Conservation (phyloP, 2,888 invertebrate genomes). For the Drosophila quinaria region DNA sequence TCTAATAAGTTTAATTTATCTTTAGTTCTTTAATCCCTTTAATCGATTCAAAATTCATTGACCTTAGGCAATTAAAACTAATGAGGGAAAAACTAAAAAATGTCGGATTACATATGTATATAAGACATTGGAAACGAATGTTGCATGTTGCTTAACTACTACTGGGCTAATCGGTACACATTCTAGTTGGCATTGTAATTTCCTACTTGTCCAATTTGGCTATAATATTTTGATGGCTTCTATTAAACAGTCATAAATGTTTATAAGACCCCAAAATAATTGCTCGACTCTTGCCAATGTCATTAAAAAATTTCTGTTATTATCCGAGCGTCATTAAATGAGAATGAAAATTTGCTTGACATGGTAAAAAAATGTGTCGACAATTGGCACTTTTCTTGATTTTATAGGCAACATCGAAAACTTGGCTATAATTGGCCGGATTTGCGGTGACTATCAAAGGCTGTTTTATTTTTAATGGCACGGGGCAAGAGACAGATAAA, state of each 20-base stretch:
- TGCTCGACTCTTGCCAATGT: conserved; percentile 6
- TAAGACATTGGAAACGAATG: background rate
- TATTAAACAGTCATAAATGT: conserved; percentile 58
- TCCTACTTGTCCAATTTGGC: conserved; percentile 12
- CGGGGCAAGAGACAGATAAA: background rate
- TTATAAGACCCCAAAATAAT: conserved; percentile 29
- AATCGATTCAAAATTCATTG: background rate
- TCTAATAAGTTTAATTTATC: too few relatives aligned
- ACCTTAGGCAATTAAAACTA: background rate
- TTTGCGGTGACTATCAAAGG: conserved; percentile 20
- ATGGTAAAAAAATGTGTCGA: conserved; percentile 35
- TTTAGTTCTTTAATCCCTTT: too few relatives aligned
- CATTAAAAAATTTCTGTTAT: conserved; percentile 29
- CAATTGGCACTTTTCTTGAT: conserved; percentile 31
- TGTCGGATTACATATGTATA: background rate
- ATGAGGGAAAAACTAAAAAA: background rate
- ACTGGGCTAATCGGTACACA: conserved; percentile 15
- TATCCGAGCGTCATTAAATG: conserved; percentile 32
- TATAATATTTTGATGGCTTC: conserved; percentile 61
- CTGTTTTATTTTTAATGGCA: background rate
- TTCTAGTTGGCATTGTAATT: conserved; percentile 14
- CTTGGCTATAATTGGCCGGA: conserved; percentile 31
- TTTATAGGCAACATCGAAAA: conserved; percentile 38
- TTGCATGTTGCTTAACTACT: background rate
- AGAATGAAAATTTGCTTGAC: conserved; percentile 27